Evolutionary conservation across 2,113 vertebrate genomes (phyloP).

Genomic region (Gnathonemus echidnorhynchus): DNA sequence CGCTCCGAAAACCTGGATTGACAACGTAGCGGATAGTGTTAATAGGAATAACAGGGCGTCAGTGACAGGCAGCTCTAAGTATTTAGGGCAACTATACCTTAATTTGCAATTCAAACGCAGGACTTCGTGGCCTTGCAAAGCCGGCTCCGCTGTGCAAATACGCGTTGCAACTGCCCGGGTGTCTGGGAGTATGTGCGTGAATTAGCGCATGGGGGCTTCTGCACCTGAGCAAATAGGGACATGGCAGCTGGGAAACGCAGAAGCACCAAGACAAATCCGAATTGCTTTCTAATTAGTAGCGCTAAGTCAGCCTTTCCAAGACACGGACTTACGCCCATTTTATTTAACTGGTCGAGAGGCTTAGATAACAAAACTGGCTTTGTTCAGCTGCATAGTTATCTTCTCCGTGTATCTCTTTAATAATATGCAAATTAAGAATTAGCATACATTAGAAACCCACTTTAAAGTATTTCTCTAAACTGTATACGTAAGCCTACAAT

Average conservation of each 20-base stretch:
- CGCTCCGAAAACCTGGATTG: background rate
- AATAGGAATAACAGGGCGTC: background rate
- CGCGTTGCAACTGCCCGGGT: conserved; percentile 50
- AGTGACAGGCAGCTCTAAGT: conserved; percentile 66
- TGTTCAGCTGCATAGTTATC: background rate
- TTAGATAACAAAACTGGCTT: background rate
- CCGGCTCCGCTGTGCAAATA: conserved; percentile 88
- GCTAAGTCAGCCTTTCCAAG: conserved; percentile 61
- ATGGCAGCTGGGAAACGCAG: conserved; percentile 68
- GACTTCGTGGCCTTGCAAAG: conserved; percentile 83
- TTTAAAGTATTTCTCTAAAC: background rate
- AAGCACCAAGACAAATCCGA: conserved; percentile 78
- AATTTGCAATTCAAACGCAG: conserved; percentile 99
- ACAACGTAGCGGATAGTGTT: background rate
- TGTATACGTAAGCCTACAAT: background rate
- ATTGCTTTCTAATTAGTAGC: conserved; percentile 91
- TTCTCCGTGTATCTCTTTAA: background rate
- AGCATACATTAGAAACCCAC: background rate
- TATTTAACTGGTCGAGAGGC: conserved; percentile 42
- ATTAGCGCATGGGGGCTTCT: conserved; percentile 77
- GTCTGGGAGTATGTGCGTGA: conserved; percentile 81
- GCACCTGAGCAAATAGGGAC: conserved; percentile 97
- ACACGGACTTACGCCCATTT: conserved; percentile 66
- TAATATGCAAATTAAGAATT: background rate
- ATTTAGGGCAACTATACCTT: conserved; percentile 71